phyloP scores from a whole-genome alignment of 2,113 vertebrate genomes.

The Benitochromis conjunctus region DNA sequence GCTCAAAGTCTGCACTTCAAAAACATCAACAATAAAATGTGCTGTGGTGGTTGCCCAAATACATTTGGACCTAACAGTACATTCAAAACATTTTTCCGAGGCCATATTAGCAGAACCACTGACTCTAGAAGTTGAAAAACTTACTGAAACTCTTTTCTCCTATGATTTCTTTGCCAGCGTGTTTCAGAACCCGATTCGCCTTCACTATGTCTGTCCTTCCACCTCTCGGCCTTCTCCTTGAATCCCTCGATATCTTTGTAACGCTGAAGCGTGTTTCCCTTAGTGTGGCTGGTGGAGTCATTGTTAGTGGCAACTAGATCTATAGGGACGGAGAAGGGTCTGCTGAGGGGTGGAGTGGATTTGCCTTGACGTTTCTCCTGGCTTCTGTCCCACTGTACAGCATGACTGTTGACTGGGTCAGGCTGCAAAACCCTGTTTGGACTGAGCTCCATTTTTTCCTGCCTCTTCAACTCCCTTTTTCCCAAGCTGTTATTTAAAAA shows the following conservation, averaged over 20 bases:
- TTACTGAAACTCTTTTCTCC: conserved; percentile 39
- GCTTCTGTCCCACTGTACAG: background rate
- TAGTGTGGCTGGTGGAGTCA: conserved; percentile 47
- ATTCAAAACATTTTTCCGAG: background rate
- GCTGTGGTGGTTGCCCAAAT: background rate
- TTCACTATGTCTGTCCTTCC: conserved; percentile 77
- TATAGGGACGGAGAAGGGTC: conserved; percentile 33
- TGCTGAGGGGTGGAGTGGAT: conserved; percentile 11
- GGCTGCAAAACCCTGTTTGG: conserved; percentile 68
- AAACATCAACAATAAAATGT: background rate
- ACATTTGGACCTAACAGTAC: background rate
- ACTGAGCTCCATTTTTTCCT: conserved; percentile 77
- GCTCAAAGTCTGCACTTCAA: background rate
- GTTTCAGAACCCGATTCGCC: conserved; percentile 44
- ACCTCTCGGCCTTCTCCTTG: conserved; percentile 78
- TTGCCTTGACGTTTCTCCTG: conserved; percentile 32
- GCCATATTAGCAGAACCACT: background rate
- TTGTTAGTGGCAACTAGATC: background rate
- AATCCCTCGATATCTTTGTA: conserved; percentile 70
- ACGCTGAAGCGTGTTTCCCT: conserved; percentile 74
- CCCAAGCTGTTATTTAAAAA: background rate
- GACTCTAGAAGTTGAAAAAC: background rate
- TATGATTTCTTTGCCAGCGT: background rate
- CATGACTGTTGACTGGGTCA: background rate
- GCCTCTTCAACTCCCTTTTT: conserved; percentile 75